phyloP scores from a whole-genome alignment of 2,888 invertebrate species.

The Diploptera punctata region DNA sequence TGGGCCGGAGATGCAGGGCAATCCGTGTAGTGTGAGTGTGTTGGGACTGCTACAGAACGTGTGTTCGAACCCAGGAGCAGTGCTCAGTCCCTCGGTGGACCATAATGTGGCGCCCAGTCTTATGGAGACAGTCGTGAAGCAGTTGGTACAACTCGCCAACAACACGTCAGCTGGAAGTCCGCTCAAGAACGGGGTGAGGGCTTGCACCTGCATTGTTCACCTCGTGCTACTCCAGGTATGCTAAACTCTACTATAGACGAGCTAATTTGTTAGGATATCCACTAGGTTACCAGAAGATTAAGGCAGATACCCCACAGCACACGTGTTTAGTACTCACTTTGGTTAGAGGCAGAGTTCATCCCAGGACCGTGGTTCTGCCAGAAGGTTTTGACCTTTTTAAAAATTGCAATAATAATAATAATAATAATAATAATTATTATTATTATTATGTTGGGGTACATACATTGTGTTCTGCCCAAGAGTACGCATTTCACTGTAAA shows the following conservation, averaged over 20 bases:
- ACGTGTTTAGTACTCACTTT: not conserved
- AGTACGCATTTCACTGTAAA: no score
- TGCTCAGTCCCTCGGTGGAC: not conserved
- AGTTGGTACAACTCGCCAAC: constrained; percentile 36
- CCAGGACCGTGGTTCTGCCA: no score
- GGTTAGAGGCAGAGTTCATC: no score
- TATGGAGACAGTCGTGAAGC: constrained; percentile 39
- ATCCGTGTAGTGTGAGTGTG: constrained; percentile 29
- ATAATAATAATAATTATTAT: no score
- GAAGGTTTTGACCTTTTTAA: no score
- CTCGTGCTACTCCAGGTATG: constrained; percentile 44
- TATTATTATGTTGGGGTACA: no score
- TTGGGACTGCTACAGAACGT: constrained; percentile 41
- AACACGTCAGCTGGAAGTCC: constrained; percentile 14
- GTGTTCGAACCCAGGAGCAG: constrained; percentile 37
- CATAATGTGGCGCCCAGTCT: constrained; percentile 6
- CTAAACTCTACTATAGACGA: no score
- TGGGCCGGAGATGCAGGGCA: constrained; percentile 11
- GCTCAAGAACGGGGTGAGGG: constrained; percentile 47
- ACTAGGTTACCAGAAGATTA: no score
- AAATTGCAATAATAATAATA: no score
- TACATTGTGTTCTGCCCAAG: no score
- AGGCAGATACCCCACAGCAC: no score
- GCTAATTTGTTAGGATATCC: no score
- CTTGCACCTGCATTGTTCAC: constrained; percentile 49